phyloP scores from a whole-genome alignment of 2,797 vertebrate genomes.

The Ptychadena robeensis region DNA sequence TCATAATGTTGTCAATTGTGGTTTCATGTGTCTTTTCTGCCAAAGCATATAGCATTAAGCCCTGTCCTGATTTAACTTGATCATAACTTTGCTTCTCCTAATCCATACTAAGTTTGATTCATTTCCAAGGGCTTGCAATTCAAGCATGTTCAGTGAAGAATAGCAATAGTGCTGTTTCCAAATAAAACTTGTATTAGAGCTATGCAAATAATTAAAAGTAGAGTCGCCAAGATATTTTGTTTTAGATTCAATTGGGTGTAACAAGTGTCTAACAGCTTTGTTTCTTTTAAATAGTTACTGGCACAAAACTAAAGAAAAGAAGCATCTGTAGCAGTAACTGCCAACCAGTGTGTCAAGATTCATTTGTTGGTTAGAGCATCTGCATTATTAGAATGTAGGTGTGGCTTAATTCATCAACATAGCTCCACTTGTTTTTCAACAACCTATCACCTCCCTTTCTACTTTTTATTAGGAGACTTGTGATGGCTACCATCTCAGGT shows the following conservation, averaged over 20 bases:
- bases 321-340: neutral
- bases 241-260: neutral
- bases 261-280: neutral
- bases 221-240: neutral
- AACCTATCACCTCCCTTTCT: too few relatives aligned
- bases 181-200: constrained; percentile 14
- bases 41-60: constrained; percentile 4
- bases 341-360: neutral
- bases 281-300: neutral
- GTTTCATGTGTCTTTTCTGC: constrained; percentile 19
- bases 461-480: too few relatives aligned
- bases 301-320: neutral
- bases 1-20: constrained; percentile 28
- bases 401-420: neutral
- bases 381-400: neutral
- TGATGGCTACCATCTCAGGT: too few relatives aligned
- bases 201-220: neutral
- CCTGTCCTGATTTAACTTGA: neutral
- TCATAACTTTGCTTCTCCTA: neutral
- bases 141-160: neutral
- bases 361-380: neutral
- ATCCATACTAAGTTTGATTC: constrained; percentile 5
- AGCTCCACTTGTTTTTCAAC: too few relatives aligned
- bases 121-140: constrained; percentile 8
- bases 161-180: neutral